A percentile compares a stretch with the other conserved stretches of the same genome.
Evolutionary conservation across 2,113 vertebrate genomes (phyloP).

Genomic region (Apistogramma diplotaenia): DNA sequence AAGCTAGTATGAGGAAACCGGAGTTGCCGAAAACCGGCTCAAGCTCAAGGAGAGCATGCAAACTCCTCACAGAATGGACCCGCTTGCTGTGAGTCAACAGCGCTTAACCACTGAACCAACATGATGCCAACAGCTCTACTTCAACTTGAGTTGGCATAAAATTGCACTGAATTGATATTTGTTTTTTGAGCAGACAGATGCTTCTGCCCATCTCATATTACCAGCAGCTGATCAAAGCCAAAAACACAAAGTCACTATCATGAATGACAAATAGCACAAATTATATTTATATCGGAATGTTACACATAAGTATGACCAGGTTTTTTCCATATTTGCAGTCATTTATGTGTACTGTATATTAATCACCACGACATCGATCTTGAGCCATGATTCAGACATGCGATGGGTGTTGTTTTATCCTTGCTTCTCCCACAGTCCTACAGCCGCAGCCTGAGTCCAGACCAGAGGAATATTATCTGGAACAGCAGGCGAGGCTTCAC

Average conservation of each 20-base stretch:
- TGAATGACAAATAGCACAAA: not conserved
- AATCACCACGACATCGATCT: not conserved
- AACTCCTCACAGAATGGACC: not conserved
- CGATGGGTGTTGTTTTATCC: constrained; percentile 16
- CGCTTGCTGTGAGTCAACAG: not conserved
- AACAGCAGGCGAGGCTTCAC: constrained; percentile 87
- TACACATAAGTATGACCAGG: not conserved
- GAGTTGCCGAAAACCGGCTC: not conserved
- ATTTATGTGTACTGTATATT: not conserved
- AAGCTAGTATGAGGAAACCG: not conserved
- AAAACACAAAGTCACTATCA: not conserved
- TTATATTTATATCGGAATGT: not conserved
- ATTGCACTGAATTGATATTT: not conserved
- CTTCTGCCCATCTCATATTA: not conserved
- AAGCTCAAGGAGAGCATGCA: not conserved
- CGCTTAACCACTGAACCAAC: not conserved
- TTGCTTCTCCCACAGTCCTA: constrained; percentile 76
- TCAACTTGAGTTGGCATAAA: not conserved
- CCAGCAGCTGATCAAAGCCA: not conserved
- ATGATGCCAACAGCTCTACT: not conserved
- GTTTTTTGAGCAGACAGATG: not conserved
- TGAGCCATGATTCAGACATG: not conserved
- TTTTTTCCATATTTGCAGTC: not conserved
- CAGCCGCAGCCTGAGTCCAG: constrained; percentile 69
- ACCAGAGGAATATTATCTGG: constrained; percentile 87